Conservation (phyloP, 2,797 vertebrate genomes). For the Loris lydekkerianus region DNA sequence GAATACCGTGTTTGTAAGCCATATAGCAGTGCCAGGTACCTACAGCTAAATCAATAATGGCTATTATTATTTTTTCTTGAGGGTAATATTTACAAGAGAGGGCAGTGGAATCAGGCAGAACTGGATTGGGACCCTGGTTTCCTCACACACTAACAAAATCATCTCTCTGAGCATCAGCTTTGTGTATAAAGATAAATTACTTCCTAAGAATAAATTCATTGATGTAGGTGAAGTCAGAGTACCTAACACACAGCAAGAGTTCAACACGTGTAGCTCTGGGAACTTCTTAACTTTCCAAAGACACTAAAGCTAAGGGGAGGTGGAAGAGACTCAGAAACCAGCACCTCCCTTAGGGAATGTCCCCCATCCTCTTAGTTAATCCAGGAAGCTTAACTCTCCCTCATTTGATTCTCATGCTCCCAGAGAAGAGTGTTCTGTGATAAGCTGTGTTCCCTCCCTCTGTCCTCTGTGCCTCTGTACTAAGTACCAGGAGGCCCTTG, state of each 20-base stretch:
- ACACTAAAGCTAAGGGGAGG: background rate
- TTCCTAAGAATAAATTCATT: background rate
- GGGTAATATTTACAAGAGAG: background rate
- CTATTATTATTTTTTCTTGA: background rate
- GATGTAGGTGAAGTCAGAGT: background rate
- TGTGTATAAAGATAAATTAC: background rate
- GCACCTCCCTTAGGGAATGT: background rate
- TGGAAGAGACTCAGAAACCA: background rate
- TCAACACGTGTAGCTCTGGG: background rate
- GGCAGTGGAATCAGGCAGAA: background rate
- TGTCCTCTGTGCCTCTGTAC: slow-evolving; percentile 61
- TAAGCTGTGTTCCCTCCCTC: slow-evolving; percentile 44
- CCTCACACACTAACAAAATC: background rate
- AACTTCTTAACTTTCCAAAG: slow-evolving; percentile 4
- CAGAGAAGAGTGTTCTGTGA: background rate
- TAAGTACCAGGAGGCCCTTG: slow-evolving; percentile 71
- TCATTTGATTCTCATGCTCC: background rate
- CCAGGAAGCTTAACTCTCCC: slow-evolving; percentile 22
- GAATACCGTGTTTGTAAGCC: background rate
- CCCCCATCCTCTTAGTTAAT: background rate
- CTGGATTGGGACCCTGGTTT: background rate
- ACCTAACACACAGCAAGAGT: background rate
- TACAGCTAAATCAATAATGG: background rate
- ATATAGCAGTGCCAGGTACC: background rate
- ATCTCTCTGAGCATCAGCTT: background rate